These are phyloP conservation scores for Synanthedon formicaeformis DNA, from an alignment of 2,888 invertebrate species.

Conservation along the genomic window DNA sequence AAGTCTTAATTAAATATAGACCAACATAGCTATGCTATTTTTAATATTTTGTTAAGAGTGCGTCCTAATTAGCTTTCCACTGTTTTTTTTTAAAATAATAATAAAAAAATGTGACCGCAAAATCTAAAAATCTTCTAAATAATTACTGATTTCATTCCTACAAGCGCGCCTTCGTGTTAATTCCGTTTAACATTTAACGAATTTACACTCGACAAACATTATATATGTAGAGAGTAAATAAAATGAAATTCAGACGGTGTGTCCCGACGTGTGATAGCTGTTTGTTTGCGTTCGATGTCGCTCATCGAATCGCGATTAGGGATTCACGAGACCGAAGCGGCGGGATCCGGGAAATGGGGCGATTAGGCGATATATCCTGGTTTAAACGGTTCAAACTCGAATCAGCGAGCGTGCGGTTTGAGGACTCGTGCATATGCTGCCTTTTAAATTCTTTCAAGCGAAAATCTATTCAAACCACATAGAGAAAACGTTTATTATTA, in stretches of 20 bases:
- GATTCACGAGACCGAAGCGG: conserved; percentile 35
- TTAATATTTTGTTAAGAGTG: no score
- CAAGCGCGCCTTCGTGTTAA: no score
- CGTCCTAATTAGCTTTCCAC: no score
- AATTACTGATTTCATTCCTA: no score
- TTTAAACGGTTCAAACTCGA: conserved; percentile 24
- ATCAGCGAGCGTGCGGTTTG: conserved; percentile 14
- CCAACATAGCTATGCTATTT: no score
- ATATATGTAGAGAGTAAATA: background rate
- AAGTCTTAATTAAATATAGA: no score
- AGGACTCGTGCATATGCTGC: background rate
- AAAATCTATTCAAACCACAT: no score
- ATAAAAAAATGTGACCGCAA: no score
- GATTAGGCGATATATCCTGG: conserved; percentile 45
- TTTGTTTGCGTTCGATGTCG: conserved; percentile 40
- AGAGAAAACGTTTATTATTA: no score
- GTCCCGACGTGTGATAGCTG: conserved; percentile 22
- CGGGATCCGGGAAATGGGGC: conserved; percentile 42
- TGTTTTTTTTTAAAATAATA: no score
- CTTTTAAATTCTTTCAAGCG: background rate
- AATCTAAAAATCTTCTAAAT: no score
- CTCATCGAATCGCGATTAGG: conserved; percentile 42
- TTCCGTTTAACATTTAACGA: background rate
- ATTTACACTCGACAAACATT: background rate
- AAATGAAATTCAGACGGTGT: background rate